Base-by-base conservation (phyloP, 2,888 invertebrate genomes). In the Carabus problematicus region DNA sequence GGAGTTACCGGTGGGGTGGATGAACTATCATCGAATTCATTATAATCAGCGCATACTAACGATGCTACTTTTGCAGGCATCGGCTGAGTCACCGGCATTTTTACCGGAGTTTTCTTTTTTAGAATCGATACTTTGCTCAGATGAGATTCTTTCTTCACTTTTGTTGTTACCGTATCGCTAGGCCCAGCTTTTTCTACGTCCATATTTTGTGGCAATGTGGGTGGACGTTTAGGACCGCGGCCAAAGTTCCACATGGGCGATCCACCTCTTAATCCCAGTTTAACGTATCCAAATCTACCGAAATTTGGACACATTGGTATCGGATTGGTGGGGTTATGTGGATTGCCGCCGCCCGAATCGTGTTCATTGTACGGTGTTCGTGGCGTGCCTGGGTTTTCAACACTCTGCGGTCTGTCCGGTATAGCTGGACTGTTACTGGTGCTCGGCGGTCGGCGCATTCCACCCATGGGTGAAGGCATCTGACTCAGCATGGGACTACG, bases 231-330 rank as follows among this genome's bases (percentile, higher is more conserved):
- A 59, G 78, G 82, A 73, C 74, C 84, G 74, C 78, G 82, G 77
- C 79, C 79, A 52, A 79, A 82, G 1, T 83, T 81, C 89, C 89
- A 89, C 82, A 89, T 87, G 0, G 89, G 89, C 0, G 89, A 85
- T 4, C 90, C 90, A 18, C 91, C 91, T 71, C 86, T 80, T 2
- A 91, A 75, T 11, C 85, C 91, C 1, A 88, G 82, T 75, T 87
- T 87, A 73, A 85, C 84, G 78, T 87, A 89, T 0, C 85, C 85
- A 76, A 83, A 86, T 55, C 87, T 83, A 0, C 84, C 85, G 75
- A 88, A 87, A 67, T 85, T 84, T 19, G 86, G 84, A 1, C 87
- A 86, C n/a, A 85, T 76, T 0, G 89, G 89, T 59, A 88, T 83
- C 0, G 85, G 84, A 77, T 86, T 88, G 54, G 83, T 80, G 8